Conservation (phyloP, 2,797 vertebrate genomes). For the Sebastes cheni region DNA sequence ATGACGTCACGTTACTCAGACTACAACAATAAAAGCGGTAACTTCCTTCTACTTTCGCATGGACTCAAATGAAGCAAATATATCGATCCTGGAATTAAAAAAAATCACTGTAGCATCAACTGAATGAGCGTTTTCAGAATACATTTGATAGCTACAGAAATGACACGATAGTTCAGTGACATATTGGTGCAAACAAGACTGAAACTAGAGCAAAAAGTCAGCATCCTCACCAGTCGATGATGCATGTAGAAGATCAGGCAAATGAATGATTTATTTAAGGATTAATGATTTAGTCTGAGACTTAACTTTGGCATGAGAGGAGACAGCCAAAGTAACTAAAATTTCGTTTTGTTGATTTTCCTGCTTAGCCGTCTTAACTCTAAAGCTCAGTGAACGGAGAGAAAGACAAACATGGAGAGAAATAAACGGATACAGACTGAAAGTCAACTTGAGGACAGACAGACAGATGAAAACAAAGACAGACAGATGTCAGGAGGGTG, state of each 20-base stretch:
- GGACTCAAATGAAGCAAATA: too few relatives aligned
- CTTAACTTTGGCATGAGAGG: neutral
- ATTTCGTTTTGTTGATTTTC: neutral
- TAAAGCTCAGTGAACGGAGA: neutral
- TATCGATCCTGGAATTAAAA: too few relatives aligned
- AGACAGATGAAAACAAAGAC: neutral
- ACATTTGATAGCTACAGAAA: neutral
- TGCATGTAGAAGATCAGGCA: neutral
- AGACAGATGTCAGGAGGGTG: constrained; percentile 26
- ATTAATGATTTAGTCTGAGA: neutral
- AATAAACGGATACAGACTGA: neutral
- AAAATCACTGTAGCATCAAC: neutral
- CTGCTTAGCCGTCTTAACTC: neutral
- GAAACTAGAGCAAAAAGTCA: neutral
- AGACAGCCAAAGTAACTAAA: neutral
- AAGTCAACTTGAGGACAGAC: neutral
- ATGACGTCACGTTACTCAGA: too few relatives aligned
- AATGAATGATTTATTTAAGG: neutral
- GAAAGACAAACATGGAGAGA: neutral
- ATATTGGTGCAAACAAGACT: neutral
- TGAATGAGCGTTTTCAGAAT: neutral
- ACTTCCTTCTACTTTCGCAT: too few relatives aligned
- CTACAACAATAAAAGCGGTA: too few relatives aligned
- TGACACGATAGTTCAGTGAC: neutral
- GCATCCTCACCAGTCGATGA: neutral